phyloP scores from a whole-genome alignment of 2,797 vertebrate species.

The Rousettus madagascariensis region DNA sequence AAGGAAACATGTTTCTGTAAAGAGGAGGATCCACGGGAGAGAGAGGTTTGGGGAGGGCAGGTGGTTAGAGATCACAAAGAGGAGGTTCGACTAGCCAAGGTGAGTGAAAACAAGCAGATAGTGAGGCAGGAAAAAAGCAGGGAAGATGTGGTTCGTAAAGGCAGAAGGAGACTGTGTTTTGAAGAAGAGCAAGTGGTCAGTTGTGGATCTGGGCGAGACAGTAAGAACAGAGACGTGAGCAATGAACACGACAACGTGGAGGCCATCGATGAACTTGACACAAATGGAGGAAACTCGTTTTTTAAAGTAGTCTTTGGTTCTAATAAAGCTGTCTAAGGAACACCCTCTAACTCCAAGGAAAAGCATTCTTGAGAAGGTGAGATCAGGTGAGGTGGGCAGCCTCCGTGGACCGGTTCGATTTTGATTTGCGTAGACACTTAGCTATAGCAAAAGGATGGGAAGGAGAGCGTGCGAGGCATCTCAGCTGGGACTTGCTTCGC shows the following conservation, averaged over 20 bases:
- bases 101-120: too few relatives aligned
- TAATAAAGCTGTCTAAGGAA: background rate
- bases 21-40: background rate
- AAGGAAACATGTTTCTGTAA: background rate
- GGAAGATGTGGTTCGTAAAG: too few relatives aligned
- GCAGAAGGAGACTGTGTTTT: background rate
- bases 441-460: background rate
- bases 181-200: background rate
- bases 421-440: background rate
- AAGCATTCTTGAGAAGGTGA: background rate
- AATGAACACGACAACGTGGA: background rate
- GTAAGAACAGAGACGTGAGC: background rate
- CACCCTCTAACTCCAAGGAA: background rate
- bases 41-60: background rate
- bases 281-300: background rate
- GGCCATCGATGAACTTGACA: background rate
- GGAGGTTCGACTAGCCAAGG: background rate
- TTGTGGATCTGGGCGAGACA: background rate
- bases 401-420: background rate
- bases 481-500: background rate
- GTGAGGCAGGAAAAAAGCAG: too few relatives aligned
- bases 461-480: background rate
- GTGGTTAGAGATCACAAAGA: background rate
- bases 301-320: background rate
- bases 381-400: background rate